Conservation (phyloP, 2,888 invertebrate species). For the Apocheima hispidaria region DNA sequence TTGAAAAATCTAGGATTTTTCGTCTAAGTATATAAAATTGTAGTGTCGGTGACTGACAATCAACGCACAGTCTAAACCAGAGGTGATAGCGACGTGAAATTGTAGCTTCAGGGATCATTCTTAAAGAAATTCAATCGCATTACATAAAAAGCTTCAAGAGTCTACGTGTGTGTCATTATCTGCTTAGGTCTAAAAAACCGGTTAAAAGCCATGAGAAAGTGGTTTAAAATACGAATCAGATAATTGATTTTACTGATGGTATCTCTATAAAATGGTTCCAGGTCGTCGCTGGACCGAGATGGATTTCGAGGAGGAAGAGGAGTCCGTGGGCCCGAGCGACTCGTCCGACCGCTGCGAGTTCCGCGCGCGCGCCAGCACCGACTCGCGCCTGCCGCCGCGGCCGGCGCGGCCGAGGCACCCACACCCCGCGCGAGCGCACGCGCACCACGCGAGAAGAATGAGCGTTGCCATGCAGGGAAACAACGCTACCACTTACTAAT, state of each 20-base stretch:
- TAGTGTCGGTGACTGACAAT: too few species aligned
- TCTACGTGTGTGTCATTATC: too few species aligned
- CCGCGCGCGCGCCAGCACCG: constrained; percentile 91
- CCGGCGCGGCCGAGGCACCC: constrained; percentile 86
- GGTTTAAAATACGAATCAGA: too few species aligned
- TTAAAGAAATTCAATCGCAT: too few species aligned
- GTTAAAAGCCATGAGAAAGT: too few species aligned
- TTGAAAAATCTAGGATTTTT: too few species aligned
- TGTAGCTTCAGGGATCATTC: too few species aligned
- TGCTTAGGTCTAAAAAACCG: too few species aligned
- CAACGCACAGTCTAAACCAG: too few species aligned
- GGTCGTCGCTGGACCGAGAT: constrained; percentile 88
- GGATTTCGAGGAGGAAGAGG: constrained; percentile 87
- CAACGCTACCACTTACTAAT: constrained; percentile 80
- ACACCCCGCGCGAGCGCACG: constrained; percentile 70
- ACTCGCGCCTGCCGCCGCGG: constrained; percentile 85
- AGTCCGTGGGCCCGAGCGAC: constrained; percentile 71
- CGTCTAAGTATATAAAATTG: too few species aligned
- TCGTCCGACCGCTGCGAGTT: constrained; percentile 82
- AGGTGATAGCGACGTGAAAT: too few species aligned
- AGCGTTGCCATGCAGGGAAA: constrained; percentile 92
- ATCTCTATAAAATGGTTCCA: neutral
- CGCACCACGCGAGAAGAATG: constrained; percentile 89
- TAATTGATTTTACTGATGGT: neutral
- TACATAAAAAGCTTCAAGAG: too few species aligned